Base-by-base conservation (phyloP, 2,113 vertebrate species). In the Albula goreensis region DNA sequence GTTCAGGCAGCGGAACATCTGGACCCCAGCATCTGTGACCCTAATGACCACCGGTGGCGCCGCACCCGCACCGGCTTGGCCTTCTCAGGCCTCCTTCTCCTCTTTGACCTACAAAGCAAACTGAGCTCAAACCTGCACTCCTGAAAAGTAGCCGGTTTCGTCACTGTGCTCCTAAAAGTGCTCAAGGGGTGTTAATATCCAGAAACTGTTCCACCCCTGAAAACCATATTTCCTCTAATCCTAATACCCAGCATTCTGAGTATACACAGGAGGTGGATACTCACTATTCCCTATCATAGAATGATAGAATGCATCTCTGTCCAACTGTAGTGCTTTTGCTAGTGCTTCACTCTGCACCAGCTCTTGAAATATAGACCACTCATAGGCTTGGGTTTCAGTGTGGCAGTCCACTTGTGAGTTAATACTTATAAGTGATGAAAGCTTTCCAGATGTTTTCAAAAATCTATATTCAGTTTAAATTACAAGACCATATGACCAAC, bases 1-100 rank as follows among this genome's bases (percentile, higher is more conserved):
- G 96, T 96, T 94, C 95, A 95, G 94, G 93, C 91, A 92, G 94
- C 93, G 95, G 92, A 92, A 93, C 95, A 95, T 95, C 95, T 96
- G 95, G 95, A 74, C 90, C 92, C 89, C 90, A 92, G 90, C 94
- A 94, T 93, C 94, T 94, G 94, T 89, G 90, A 93, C 94, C 94
- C 95, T 95, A 95, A 96, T 96, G 95, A 95, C 70, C 70, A 74
- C 70, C 70, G 70, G 70, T 74, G 70, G 70, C 70, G 70, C 25
- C 91, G 79, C 79, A 51, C 79, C 79, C 50, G 49, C 22, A 41
- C 70, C n/a, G 70, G n/a, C 70, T n/a, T 13, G 70, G 70, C 70
- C 70, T 74, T 8, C 70, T 86, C 80, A 85, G 56, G 87, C 63
- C 81, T 88, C 82, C 53, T 81, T 89, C 88, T 91, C 85, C 86